A percentile compares a stretch with the other conserved stretches of the same genome.
Evolutionary conservation across 2,888 invertebrate species (phyloP).

Genomic region (Hypselothyrea guttata): DNA sequence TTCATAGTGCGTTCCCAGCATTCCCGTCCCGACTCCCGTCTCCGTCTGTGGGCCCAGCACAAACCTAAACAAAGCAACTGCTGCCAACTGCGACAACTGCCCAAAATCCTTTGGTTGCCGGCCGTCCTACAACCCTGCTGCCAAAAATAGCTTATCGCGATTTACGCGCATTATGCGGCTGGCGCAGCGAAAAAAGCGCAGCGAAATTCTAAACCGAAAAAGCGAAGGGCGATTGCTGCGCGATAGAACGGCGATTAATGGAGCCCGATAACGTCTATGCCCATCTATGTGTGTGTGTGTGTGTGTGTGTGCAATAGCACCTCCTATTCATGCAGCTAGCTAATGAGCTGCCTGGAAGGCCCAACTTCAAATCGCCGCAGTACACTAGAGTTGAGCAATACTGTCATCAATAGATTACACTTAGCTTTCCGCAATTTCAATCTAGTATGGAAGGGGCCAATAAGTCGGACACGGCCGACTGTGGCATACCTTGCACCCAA

Average conservation of each 20-base stretch:
- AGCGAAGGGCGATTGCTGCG: conserved; percentile 30
- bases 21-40: not conserved
- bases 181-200: conserved; percentile 64
- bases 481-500: no score
- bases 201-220: conserved; percentile 73
- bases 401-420: not conserved
- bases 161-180: conserved; percentile 72
- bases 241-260: conserved; percentile 68
- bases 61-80: conserved; percentile 61
- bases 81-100: conserved; percentile 44
- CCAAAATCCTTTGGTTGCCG: conserved; percentile 46
- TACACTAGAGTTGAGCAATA: conserved; percentile 28
- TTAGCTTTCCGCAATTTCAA: no score
- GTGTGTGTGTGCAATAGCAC: conserved; percentile 12
- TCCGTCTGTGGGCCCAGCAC: conserved; percentile 57
- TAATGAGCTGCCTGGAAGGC: conserved; percentile 42
- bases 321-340: conserved; percentile 15
- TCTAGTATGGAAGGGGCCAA: no score
- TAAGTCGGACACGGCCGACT: no score
- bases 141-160: conserved; percentile 71
- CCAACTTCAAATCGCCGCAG: conserved; percentile 9
- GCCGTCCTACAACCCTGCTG: conserved; percentile 28
- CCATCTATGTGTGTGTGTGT: conserved; percentile 14
- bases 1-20: conserved; percentile 43
- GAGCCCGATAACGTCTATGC: conserved; percentile 51